These are phyloP conservation scores for Paguma larvata DNA, from an alignment of 2,797 vertebrate genomes.

Conservation along the genomic window DNA sequence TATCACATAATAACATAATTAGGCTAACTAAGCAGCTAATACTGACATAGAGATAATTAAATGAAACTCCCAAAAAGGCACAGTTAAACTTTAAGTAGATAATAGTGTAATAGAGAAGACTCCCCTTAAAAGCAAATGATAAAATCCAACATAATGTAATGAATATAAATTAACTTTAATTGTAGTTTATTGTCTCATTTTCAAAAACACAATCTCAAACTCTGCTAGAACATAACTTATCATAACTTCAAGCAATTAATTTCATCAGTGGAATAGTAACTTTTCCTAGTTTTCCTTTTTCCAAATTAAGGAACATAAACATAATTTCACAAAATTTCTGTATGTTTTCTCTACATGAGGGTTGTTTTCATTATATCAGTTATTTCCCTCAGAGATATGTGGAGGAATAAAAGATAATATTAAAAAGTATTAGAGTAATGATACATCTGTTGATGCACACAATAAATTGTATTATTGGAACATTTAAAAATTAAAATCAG, in stretches of 20 bases:
- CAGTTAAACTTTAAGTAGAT: conserved; percentile 49
- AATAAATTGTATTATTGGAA: neutral
- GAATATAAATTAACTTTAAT: conserved; percentile 70
- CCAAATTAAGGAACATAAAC: conserved; percentile 18
- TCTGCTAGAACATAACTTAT: neutral
- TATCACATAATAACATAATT: conserved; percentile 53
- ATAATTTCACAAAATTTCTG: conserved; percentile 46
- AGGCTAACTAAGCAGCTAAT: conserved; percentile 62
- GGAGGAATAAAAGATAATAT: conserved; percentile 50
- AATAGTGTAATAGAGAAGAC: conserved; percentile 59
- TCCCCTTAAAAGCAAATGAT: conserved; percentile 47
- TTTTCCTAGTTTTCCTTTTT: conserved; percentile 33
- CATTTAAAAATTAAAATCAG: conserved; percentile 52
- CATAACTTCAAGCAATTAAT: conserved; percentile 45
- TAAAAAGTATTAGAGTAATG: neutral
- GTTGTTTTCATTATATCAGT: conserved; percentile 55
- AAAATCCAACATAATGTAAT: conserved; percentile 45
- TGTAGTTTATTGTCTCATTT: conserved; percentile 66
- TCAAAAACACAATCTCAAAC: conserved; percentile 28
- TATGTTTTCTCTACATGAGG: conserved; percentile 5
- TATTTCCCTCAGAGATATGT: conserved; percentile 40
- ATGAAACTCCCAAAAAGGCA: conserved; percentile 51
- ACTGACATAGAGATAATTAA: conserved; percentile 57
- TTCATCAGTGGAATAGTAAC: conserved; percentile 33
- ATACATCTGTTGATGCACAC: neutral